Base-by-base conservation (phyloP, 2,113 vertebrate species). In the Syngnathus scovelli region DNA sequence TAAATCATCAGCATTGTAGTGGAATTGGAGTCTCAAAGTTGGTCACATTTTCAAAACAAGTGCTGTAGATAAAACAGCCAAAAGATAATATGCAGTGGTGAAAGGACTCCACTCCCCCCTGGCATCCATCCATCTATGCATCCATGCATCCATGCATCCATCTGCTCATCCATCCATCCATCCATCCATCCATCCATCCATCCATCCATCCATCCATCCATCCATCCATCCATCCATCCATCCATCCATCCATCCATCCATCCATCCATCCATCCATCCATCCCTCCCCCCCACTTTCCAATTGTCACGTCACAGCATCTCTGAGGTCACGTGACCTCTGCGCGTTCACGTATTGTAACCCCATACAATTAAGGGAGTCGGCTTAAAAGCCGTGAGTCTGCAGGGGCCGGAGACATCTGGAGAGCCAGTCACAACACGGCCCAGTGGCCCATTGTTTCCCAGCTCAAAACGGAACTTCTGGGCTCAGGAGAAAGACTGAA, bases 361-460 rank as follows among this genome's bases (percentile, higher is more conserved):
- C 51, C 23, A 9, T 61, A 84, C 78, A 85, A 75, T 85, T 58
- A 77, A 71, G 58, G 72, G 74, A 80, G 77, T 83, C 74, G 68
- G 58, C 27, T 64, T 56, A 66, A 72, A 55, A 41, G 33, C 51
- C 19, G 21, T 1, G 48, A 63, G 71, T 27, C 69, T 21, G 7
- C 52, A 16, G 44, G 0, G 71, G 69, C 83, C 78, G 82, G 84
- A 89, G 70, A 86, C 85, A 90, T 89, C 87, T 91, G 89, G 84
- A 76, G 67, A 76, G 51, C 43, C 68, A 86, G 85, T 87, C 90
- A 82, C 75, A 91, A 90, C 88, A 90, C 70, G 37, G 10, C 2
- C 3, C 19, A 23, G 64, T 55, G 38, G 23, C 49, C 83, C 79
- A 89, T 91, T 91, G 90, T 91, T 88, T 85, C 79, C 69, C 65